Conservation (phyloP, 2,797 vertebrate genomes). For the Coluber constrictor region DNA sequence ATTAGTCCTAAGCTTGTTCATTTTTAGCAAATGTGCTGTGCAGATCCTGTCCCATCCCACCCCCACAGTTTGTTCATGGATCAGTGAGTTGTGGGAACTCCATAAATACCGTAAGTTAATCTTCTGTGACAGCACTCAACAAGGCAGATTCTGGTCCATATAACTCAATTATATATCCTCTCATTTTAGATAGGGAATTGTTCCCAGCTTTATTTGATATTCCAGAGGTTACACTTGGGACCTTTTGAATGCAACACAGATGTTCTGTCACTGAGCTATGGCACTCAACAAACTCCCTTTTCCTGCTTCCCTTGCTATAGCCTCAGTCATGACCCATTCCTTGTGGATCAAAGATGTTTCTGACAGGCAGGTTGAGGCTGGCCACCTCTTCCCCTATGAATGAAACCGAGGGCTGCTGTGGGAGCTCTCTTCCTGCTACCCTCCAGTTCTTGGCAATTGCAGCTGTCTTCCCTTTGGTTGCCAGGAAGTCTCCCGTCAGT, state of each 20-base stretch:
- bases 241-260: background rate
- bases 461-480: constrained; percentile 6
- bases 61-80: background rate
- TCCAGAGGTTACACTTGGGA: background rate
- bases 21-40: background rate
- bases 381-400: background rate
- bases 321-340: background rate
- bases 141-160: background rate
- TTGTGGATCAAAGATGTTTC: background rate
- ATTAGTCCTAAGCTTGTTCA: background rate
- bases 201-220: background rate
- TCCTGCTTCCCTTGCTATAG: background rate
- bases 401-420: background rate
- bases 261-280: background rate
- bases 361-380: background rate
- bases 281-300: background rate
- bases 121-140: background rate
- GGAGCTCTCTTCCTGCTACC: background rate
- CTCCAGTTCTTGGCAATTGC: constrained; percentile 2
- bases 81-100: background rate
- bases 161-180: background rate
- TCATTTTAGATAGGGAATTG: background rate
- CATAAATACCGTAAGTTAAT: background rate
- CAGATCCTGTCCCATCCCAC: background rate
- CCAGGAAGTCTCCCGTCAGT: constrained; percentile 32